A percentile compares a stretch with the other conserved stretches of the same genome.
phyloP scores from a whole-genome alignment of 1,140 invertebrate species.

The Caenorhabditis elegans region WBcel235 BX284603.4:8344001-8344500 shows the following conservation, averaged over 20 bases:
- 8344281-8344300: constrained; percentile 76
- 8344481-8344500: too few species aligned
- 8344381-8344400: too few species aligned
- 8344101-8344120: constrained; percentile 97
- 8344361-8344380: too few species aligned
- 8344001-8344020: constrained; percentile 97
- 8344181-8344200: constrained; percentile 67
- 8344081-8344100: constrained; percentile 94
- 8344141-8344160: constrained; percentile 80
- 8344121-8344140: constrained; percentile 95
- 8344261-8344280: constrained; percentile 81
- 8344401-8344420: too few species aligned
- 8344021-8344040: constrained; percentile 97
- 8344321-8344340: constrained; percentile 93
- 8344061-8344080: constrained; percentile 92
- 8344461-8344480: too few species aligned
- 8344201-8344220: constrained; percentile 82
- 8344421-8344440: too few species aligned
- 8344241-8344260: constrained; percentile 98
- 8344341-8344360: constrained; percentile 92
- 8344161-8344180: background rate
- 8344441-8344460: too few species aligned
- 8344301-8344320: constrained; percentile 70
- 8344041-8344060: constrained; percentile 93
- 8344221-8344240: constrained; percentile 99